Base-by-base conservation (phyloP, 2,113 vertebrate species). In the Pelmatolapia mariae region DNA sequence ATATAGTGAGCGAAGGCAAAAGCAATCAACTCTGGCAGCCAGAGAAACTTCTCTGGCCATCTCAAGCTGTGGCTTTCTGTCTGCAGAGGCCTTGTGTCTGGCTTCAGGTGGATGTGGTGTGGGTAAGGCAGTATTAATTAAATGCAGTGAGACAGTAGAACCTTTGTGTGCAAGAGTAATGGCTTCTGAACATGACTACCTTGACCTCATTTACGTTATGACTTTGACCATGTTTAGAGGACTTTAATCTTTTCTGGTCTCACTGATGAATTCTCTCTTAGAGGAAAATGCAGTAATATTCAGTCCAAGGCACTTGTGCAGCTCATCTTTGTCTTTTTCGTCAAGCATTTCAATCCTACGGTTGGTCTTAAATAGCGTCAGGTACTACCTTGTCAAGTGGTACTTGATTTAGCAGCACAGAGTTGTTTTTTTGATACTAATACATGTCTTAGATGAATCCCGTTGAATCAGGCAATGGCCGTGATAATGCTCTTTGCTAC, bases 151-250 rank as follows among this genome's bases (percentile, higher is more conserved):
- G 90, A 91, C 89, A 88, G 85, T 86, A 82, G 89, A 92, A 89
- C 68, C 86, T 93, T 94, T 91, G 87, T 88, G 87, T 73, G 47
- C 38, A 88, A 90, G 92, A 94, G 89, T 88, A 93, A 94, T 92
- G 89, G 83, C 76, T 66, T 80, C 88, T 68, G 82, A 90, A 88
- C 85, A 68, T n/a, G 66, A 79, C 80, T 83, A 85, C 86, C 89
- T 89, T 87, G 78, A 90, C 89, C 92, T 86, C 61, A 90, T 94
- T 93, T 89, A 91, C 86, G 85, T 86, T 93, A 83, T 89, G 94
- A 94, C 93, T 94, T 94, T 95, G 93, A 92, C 63, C 80, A 85
- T 87, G 93, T 95, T 94, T 91, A 80, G 91, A 93, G 87, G 91
- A 91, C 89, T 90, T 92, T 90, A 86, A 89, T 90, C 82, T 89